These are phyloP conservation scores for Deilephila elpenor DNA, from an alignment of 2,888 invertebrate species.

Conservation along the genomic window DNA sequence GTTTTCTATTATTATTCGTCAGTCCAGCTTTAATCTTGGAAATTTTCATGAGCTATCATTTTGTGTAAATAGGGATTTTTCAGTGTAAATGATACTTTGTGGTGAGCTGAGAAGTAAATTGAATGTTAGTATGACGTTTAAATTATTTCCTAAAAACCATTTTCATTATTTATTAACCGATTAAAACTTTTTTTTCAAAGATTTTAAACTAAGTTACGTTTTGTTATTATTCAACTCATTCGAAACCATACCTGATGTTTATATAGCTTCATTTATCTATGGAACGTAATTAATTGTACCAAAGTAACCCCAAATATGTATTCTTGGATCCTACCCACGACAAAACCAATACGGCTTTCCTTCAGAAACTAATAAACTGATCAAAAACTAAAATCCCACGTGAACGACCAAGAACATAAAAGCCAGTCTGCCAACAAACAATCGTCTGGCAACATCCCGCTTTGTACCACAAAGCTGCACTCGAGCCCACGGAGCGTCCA, in stretches of 20 bases:
- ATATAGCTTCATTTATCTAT: no score
- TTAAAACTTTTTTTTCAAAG: no score
- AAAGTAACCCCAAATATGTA: no score
- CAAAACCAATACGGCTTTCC: no score
- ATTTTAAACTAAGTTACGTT: no score
- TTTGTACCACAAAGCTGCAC: constrained; percentile 10
- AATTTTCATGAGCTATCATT: constrained; percentile 68
- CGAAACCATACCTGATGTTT: no score
- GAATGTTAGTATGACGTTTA: neutral
- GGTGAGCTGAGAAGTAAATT: neutral
- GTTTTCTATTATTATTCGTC: constrained; percentile 75
- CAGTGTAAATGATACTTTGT: constrained; percentile 42
- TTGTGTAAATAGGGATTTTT: constrained; percentile 62
- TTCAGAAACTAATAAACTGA: neutral
- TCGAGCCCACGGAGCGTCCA: constrained; percentile 32
- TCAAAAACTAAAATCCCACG: neutral
- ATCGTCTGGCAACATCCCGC: constrained; percentile 1
- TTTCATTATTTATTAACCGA: no score
- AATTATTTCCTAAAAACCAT: no score
- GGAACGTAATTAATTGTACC: no score
- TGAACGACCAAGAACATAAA: constrained; percentile 4
- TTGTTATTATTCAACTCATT: no score
- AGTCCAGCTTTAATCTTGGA: constrained; percentile 73
- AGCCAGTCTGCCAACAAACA: neutral
- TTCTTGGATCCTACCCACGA: no score